Evolutionary conservation across 2,888 invertebrate species (phyloP).

Genomic region (Pteria penguin): DNA sequence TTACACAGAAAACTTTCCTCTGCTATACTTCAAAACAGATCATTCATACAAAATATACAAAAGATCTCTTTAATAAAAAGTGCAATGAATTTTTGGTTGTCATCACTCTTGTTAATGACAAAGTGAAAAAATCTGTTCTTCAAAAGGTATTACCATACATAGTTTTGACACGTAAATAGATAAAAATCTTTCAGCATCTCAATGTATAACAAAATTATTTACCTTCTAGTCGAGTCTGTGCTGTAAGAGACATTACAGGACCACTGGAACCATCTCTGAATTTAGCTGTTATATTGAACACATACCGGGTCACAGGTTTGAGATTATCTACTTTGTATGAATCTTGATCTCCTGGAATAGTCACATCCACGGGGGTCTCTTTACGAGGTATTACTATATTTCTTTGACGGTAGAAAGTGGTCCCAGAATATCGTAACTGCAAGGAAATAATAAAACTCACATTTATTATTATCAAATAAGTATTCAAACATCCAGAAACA

Average conservation of each 20-base stretch:
- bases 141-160: too few relatives aligned
- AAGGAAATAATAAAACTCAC: slow-evolving; percentile 16
- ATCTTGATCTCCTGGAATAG: slow-evolving; percentile 64
- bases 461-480: too few relatives aligned
- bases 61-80: too few relatives aligned
- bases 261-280: slow-evolving; percentile 73
- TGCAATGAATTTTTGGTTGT: too few relatives aligned
- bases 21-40: too few relatives aligned
- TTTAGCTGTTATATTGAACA: slow-evolving; percentile 77
- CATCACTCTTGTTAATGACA: too few relatives aligned
- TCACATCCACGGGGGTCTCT: slow-evolving; percentile 46
- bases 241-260: slow-evolving; percentile 61
- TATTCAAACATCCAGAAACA: too few relatives aligned
- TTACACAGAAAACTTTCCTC: too few relatives aligned
- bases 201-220: slow-evolving; percentile 11
- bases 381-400: slow-evolving; percentile 57
- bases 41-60: too few relatives aligned
- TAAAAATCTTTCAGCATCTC: background rate
- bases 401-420: slow-evolving; percentile 68
- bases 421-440: slow-evolving; percentile 73
- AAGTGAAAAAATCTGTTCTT: too few relatives aligned
- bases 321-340: slow-evolving; percentile 68
- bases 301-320: slow-evolving; percentile 75
- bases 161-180: too few relatives aligned
- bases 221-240: slow-evolving; percentile 75